These are phyloP conservation scores for Plotosus lineatus DNA, from an alignment of 2,113 vertebrate genomes.

Conservation along the genomic window DNA sequence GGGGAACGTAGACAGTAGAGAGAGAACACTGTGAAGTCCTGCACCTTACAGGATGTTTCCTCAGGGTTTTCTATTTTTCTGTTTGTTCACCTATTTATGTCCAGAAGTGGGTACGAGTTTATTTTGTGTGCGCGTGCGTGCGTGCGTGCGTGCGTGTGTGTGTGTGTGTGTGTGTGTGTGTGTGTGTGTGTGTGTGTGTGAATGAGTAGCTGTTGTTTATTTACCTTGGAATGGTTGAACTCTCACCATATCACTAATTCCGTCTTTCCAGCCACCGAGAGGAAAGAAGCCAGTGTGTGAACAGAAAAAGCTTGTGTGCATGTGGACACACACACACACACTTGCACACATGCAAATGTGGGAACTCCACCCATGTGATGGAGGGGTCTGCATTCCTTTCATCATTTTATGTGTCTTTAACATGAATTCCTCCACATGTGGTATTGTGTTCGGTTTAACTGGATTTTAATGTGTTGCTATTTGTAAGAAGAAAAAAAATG, in stretches of 20 bases:
- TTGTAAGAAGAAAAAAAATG: background rate
- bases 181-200: slow-evolving; percentile 47
- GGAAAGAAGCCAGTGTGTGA: slow-evolving; percentile 49
- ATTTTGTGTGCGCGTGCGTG: slow-evolving; percentile 49
- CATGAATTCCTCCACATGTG: background rate
- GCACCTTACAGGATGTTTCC: slow-evolving; percentile 20
- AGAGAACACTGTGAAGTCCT: slow-evolving; percentile 1
- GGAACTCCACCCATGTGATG: slow-evolving; percentile 46
- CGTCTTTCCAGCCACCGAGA: slow-evolving; percentile 51
- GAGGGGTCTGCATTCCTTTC: slow-evolving; percentile 35
- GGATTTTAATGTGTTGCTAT: background rate
- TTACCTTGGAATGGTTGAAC: slow-evolving; percentile 59
- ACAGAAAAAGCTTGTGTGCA: slow-evolving; percentile 56
- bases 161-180: slow-evolving; percentile 48
- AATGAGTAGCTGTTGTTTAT: slow-evolving; percentile 65
- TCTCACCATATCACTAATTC: slow-evolving; percentile 64
- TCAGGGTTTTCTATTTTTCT: slow-evolving; percentile 53
- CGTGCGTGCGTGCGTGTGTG: slow-evolving; percentile 43
- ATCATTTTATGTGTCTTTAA: slow-evolving; percentile 39
- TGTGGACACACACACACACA: slow-evolving; percentile 40
- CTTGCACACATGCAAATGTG: slow-evolving; percentile 43
- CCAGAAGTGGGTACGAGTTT: slow-evolving; percentile 48
- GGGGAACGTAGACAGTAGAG: background rate
- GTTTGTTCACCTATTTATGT: slow-evolving; percentile 71
- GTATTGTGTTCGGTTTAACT: background rate